A percentile compares a stretch with the other conserved stretches of the same genome.
These are phyloP conservation scores for Thalassaphorura encarpata DNA, from an alignment of 1,140 invertebrate genomes.

Conservation along the genomic window DNA sequence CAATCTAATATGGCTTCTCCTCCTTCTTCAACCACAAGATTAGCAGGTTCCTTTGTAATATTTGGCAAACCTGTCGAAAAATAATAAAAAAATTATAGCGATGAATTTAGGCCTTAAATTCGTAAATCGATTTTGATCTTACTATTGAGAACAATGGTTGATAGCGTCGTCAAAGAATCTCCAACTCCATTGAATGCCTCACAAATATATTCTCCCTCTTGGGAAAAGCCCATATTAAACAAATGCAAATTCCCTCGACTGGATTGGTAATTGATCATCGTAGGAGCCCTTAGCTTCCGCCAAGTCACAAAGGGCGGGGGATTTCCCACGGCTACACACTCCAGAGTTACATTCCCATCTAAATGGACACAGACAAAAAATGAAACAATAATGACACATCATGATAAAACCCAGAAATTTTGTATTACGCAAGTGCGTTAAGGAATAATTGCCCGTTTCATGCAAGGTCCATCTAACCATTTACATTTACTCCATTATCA, in stretches of 20 bases:
- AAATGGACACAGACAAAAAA: too few relatives aligned
- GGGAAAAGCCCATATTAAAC: constrained; percentile 46
- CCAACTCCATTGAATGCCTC: constrained; percentile 39
- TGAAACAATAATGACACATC: too few relatives aligned
- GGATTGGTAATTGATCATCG: constrained; percentile 21
- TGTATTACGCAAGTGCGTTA: too few relatives aligned
- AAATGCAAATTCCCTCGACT: constrained; percentile 52
- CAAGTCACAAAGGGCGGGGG: constrained; percentile 49
- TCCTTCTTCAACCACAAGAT: constrained; percentile 52
- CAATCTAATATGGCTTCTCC: constrained; percentile 55
- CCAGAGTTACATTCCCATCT: constrained; percentile 51
- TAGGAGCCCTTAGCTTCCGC: constrained; percentile 42
- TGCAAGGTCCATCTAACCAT: too few relatives aligned
- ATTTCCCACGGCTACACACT: constrained; percentile 51
- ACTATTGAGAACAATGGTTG: constrained; percentile 36
- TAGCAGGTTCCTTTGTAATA: constrained; percentile 47
- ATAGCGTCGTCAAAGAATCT: constrained; percentile 26
- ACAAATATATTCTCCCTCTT: constrained; percentile 62
- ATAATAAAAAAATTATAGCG: neutral
- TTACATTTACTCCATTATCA: too few relatives aligned
- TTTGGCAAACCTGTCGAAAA: constrained; percentile 52
- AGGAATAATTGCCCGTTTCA: too few relatives aligned
- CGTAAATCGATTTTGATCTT: constrained; percentile 10
- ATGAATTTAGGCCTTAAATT: neutral
- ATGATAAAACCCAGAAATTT: too few relatives aligned